Evolutionary conservation across 2,888 invertebrate species (phyloP).

Genomic region (Camptogramma bilineatum): DNA sequence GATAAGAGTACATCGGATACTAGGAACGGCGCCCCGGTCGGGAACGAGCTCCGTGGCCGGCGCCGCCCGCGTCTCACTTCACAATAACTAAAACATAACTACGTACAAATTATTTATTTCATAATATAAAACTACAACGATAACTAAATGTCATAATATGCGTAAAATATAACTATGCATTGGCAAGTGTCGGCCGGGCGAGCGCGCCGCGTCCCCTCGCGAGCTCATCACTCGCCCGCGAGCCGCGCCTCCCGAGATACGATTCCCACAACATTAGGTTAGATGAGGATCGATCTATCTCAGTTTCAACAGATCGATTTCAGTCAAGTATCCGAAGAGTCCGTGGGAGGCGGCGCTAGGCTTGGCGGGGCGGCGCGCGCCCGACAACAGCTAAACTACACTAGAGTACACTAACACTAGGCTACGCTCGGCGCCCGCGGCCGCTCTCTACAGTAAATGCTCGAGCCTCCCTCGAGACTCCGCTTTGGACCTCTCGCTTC

Average conservation of each 20-base stretch:
- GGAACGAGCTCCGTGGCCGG: neutral
- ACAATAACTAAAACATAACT: constrained; percentile 35
- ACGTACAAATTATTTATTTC: constrained; percentile 42
- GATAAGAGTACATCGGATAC: neutral
- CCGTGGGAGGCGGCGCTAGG: too few species aligned
- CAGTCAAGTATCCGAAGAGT: too few species aligned
- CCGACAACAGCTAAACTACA: neutral
- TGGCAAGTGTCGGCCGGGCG: constrained; percentile 74
- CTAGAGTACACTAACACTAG: too few species aligned
- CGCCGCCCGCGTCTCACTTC: constrained; percentile 21
- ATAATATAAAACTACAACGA: constrained; percentile 45
- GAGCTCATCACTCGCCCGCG: too few species aligned
- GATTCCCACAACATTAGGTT: too few species aligned
- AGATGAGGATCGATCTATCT: neutral
- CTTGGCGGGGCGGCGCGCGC: neutral
- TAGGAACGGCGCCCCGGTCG: constrained; percentile 29
- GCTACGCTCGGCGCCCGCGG: neutral
- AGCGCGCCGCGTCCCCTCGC: constrained; percentile 40
- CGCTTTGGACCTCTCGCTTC: constrained; percentile 14
- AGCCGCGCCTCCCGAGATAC: neutral
- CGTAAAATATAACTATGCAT: constrained; percentile 74
- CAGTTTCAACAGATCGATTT: neutral
- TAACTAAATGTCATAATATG: constrained; percentile 60
- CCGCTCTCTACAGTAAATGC: constrained; percentile 43
- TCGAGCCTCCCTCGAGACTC: constrained; percentile 32